These are phyloP conservation scores for Lathronympha strigana DNA, from an alignment of 2,888 invertebrate species.

Conservation along the genomic window DNA sequence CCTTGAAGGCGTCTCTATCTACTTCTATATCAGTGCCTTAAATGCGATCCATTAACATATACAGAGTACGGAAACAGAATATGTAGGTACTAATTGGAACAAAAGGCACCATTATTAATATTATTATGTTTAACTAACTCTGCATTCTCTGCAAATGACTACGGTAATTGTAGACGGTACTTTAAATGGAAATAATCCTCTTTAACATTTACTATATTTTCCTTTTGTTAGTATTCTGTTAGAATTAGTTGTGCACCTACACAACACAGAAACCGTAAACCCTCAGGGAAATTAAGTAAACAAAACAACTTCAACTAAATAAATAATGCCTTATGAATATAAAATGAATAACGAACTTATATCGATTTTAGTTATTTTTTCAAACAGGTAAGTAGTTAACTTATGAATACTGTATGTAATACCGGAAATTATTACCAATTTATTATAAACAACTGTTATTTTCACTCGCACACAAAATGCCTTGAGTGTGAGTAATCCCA, in stretches of 20 bases:
- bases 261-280: background rate
- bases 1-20: too few relatives aligned
- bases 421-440: background rate
- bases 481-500: too few relatives aligned
- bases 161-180: background rate
- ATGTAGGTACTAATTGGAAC: too few relatives aligned
- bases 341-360: background rate
- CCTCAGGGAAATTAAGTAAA: constrained; percentile 12
- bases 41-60: too few relatives aligned
- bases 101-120: too few relatives aligned
- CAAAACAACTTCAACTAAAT: background rate
- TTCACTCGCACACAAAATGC: too few relatives aligned
- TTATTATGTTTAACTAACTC: too few relatives aligned
- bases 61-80: too few relatives aligned
- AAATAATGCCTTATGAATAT: background rate
- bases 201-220: background rate
- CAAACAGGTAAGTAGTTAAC: background rate
- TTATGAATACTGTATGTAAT: background rate
- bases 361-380: background rate
- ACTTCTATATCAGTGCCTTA: too few relatives aligned
- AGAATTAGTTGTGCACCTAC: background rate
- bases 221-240: background rate
- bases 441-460: background rate
- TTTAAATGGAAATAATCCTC: background rate
- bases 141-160: too few relatives aligned